A percentile compares a stretch with the other conserved stretches of the same genome.
Evolutionary conservation across 2,888 invertebrate genomes (phyloP).

Genomic region (Microchrysa polita): DNA sequence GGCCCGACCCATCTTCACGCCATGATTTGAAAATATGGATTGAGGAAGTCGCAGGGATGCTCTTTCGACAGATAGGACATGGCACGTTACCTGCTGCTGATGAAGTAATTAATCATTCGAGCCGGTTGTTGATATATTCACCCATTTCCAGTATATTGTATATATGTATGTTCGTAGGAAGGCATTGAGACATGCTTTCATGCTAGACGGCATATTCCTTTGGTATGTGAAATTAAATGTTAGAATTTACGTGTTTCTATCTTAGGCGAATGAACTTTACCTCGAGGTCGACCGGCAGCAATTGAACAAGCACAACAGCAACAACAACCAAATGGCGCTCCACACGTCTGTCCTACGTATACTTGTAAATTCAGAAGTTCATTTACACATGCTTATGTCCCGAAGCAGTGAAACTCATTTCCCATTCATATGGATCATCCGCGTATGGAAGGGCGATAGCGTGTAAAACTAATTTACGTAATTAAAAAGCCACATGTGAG

Average conservation of each 20-base stretch:
- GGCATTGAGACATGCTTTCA: no score
- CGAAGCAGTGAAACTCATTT: slow-evolving; percentile 41
- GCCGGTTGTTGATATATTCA: slow-evolving; percentile 35
- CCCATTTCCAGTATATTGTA: no score
- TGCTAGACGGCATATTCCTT: no score
- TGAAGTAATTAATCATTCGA: slow-evolving; percentile 37
- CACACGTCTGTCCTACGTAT: not conserved
- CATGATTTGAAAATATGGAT: no score
- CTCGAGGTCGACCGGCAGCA: not conserved
- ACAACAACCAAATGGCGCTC: not conserved
- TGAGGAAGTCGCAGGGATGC: not conserved
- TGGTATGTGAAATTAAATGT: slow-evolving; percentile 21
- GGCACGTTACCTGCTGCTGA: slow-evolving; percentile 39
- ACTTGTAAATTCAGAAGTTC: slow-evolving; percentile 44
- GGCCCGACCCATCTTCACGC: no score
- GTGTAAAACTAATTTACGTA: slow-evolving; percentile 62
- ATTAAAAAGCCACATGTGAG: slow-evolving; percentile 63
- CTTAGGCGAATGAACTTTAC: slow-evolving; percentile 37
- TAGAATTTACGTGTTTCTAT: slow-evolving; percentile 27
- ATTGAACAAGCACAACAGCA: slow-evolving; percentile 8
- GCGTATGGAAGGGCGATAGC: slow-evolving; percentile 50
- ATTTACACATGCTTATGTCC: slow-evolving; percentile 46
- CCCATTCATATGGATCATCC: slow-evolving; percentile 44
- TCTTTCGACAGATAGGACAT: slow-evolving; percentile 27
- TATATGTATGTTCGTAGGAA: not conserved